These are phyloP conservation scores for Drosophila willistoni DNA, from an alignment of 1,140 invertebrate genomes.

Conservation along the genomic window DNA sequence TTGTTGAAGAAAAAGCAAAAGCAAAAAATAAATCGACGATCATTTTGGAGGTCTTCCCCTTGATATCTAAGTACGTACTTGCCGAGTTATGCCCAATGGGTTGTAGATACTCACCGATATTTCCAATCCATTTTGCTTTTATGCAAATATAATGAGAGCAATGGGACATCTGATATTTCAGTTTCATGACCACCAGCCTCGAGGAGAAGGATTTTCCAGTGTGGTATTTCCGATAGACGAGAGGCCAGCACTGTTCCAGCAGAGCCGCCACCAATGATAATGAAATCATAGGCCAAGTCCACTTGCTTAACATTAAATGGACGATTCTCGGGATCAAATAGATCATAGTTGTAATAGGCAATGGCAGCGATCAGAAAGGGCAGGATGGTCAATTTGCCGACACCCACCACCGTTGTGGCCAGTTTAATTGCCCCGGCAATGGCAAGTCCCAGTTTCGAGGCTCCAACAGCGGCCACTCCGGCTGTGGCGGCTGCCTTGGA, in stretches of 20 bases:
- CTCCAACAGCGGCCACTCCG: conserved; percentile 68
- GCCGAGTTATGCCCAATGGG: not conserved
- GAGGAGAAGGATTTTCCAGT: conserved; percentile 91
- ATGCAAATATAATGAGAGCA: conserved; percentile 93
- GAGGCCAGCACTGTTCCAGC: conserved; percentile 94
- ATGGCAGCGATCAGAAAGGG: conserved; percentile 91
- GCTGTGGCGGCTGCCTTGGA: conserved; percentile 72
- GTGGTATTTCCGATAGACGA: conserved; percentile 90
- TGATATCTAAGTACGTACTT: not conserved
- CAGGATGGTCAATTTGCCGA: conserved; percentile 89
- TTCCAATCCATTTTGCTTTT: conserved; percentile 97
- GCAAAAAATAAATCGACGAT: not conserved
- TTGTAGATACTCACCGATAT: conserved; percentile 86
- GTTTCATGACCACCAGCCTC: conserved; percentile 95
- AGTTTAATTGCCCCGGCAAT: conserved; percentile 87
- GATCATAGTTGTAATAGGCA: conserved; percentile 93
- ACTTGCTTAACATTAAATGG: conserved; percentile 88
- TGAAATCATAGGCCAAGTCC: conserved; percentile 90
- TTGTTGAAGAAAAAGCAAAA: not conserved
- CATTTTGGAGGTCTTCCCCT: not conserved
- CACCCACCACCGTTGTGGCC: conserved; percentile 87
- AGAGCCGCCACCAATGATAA: conserved; percentile 92
- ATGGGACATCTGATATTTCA: conserved; percentile 91
- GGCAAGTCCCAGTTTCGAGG: conserved; percentile 83
- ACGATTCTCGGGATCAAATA: conserved; percentile 92